Conservation (phyloP, 2,797 vertebrate genomes). For the Orestias chungarensis region DNA sequence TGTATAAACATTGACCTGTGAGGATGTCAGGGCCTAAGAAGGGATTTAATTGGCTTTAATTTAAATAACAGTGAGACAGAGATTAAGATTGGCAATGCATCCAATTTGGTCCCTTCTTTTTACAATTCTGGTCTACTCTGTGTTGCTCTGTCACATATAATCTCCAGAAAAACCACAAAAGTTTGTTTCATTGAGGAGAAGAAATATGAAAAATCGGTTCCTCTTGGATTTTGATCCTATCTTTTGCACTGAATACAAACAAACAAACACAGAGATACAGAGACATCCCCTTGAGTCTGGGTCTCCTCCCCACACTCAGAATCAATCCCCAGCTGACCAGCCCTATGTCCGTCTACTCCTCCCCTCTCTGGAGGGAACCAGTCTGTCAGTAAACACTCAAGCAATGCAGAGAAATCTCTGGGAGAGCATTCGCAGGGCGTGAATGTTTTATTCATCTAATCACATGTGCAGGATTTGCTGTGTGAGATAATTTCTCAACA, state of each 20-base stretch:
- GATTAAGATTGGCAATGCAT: too few relatives aligned
- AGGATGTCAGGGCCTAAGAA: neutral
- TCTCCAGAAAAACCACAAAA: neutral
- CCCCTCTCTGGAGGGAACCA: constrained; percentile 36
- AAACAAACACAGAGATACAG: constrained; percentile 7
- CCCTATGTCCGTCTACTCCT: constrained; percentile 9
- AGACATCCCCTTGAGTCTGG: constrained; percentile 17
- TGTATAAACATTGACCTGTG: neutral
- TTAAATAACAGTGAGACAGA: too few relatives aligned
- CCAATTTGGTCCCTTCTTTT: neutral
- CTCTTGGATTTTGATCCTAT: neutral
- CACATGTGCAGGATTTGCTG: neutral
- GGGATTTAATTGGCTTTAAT: too few relatives aligned
- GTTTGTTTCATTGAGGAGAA: neutral
- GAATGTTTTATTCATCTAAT: neutral
- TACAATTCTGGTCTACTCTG: neutral
- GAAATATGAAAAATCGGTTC: neutral
- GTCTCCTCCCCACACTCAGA: constrained; percentile 16
- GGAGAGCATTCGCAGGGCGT: neutral
- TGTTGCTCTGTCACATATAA: neutral
- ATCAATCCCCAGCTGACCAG: constrained; percentile 24
- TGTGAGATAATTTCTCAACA: neutral
- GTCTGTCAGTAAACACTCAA: constrained; percentile 36
- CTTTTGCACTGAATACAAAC: neutral
- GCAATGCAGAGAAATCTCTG: neutral